phyloP scores from a whole-genome alignment of 2,797 vertebrate species.

The Sebastes oblongus region DNA sequence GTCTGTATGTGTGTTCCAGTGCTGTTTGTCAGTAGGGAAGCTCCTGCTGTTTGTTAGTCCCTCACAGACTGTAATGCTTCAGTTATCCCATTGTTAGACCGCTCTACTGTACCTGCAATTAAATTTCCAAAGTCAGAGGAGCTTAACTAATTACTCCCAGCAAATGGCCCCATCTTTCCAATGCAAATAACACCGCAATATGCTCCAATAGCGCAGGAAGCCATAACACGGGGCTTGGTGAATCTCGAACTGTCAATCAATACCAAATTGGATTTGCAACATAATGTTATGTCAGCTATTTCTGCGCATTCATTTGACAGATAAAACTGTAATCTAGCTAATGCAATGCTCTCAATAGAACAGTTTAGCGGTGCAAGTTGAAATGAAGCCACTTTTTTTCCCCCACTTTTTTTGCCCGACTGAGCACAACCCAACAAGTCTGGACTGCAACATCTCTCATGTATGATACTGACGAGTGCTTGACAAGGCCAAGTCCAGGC shows the following conservation, averaged over 20 bases:
- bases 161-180: slow-evolving; percentile 56
- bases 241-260: slow-evolving; percentile 75
- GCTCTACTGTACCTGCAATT: slow-evolving; percentile 75
- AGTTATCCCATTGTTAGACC: slow-evolving; percentile 69
- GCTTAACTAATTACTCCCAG: slow-evolving; percentile 77
- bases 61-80: slow-evolving; percentile 67
- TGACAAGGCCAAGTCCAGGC: slow-evolving; percentile 47
- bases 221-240: slow-evolving; percentile 50
- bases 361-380: slow-evolving; percentile 35
- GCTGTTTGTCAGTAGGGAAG: slow-evolving; percentile 38
- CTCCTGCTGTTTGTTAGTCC: slow-evolving; percentile 59
- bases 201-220: slow-evolving; percentile 64
- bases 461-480: slow-evolving; percentile 35
- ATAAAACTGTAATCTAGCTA: slow-evolving; percentile 80
- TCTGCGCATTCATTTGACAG: slow-evolving; percentile 73
- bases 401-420: not conserved
- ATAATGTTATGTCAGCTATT: slow-evolving; percentile 77
- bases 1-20: slow-evolving; percentile 15
- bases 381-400: slow-evolving; percentile 40
- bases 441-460: slow-evolving; percentile 38
- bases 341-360: slow-evolving; percentile 60
- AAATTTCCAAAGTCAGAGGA: slow-evolving; percentile 74
- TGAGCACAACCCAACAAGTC: slow-evolving; percentile 30
- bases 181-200: slow-evolving; percentile 66
- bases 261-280: slow-evolving; percentile 77